Evolutionary conservation across 2,797 vertebrate genomes (phyloP).

Genomic region (Hoplostethus mediterraneus): DNA sequence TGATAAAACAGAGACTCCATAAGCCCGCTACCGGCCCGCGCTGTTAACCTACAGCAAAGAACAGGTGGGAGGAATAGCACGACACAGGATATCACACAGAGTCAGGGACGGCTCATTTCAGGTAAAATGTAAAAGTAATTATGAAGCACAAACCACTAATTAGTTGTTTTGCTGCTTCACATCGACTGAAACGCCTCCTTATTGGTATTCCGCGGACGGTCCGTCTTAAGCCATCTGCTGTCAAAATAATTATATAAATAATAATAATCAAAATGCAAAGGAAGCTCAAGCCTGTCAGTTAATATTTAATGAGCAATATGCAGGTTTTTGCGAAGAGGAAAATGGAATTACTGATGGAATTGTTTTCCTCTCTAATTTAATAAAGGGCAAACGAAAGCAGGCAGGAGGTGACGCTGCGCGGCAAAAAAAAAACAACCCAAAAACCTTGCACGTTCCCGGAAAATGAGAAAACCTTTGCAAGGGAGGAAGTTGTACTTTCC

Average conservation of each 20-base stretch:
- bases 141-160: slow-evolving; percentile 28
- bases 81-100: neutral
- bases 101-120: slow-evolving; percentile 26
- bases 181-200: slow-evolving; percentile 28
- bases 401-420: neutral
- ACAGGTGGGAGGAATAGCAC: neutral
- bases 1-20: too few relatives aligned
- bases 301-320: slow-evolving; percentile 83
- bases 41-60: too few relatives aligned
- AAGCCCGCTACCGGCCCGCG: too few relatives aligned
- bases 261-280: slow-evolving; percentile 75
- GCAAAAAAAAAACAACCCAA: slow-evolving; percentile 7
- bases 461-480: slow-evolving; percentile 49
- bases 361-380: slow-evolving; percentile 71
- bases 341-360: slow-evolving; percentile 77
- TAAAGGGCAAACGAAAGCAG: slow-evolving; percentile 54
- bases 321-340: slow-evolving; percentile 64
- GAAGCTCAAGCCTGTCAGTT: slow-evolving; percentile 59
- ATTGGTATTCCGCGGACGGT: slow-evolving; percentile 46
- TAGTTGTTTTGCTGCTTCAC: slow-evolving; percentile 30
- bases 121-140: slow-evolving; percentile 31
- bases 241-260: slow-evolving; percentile 61
- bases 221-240: slow-evolving; percentile 40
- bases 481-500: slow-evolving; percentile 37
- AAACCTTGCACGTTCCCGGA: slow-evolving; percentile 39